Conservation (phyloP, 1,140 invertebrate species). For the Oscheius sp. region DNA sequence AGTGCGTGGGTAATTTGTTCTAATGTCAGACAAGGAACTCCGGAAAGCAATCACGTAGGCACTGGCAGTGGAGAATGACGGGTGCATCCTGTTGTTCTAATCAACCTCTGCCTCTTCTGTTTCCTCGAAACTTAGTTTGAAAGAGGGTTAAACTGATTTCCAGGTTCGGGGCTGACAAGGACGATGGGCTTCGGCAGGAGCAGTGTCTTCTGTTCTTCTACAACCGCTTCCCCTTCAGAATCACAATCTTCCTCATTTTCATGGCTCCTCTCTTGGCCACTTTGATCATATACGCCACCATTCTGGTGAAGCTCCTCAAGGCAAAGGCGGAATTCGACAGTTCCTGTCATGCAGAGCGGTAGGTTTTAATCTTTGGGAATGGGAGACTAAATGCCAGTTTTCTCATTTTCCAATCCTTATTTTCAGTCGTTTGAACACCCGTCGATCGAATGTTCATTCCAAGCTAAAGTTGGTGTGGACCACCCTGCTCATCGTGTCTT, state of each 20-base stretch:
- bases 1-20: too few relatives aligned
- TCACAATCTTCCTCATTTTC: slow-evolving; percentile 50
- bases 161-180: slow-evolving; percentile 16
- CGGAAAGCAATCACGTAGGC: too few relatives aligned
- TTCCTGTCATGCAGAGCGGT: slow-evolving; percentile 27
- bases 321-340: slow-evolving; percentile 49
- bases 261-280: slow-evolving; percentile 47
- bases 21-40: too few relatives aligned
- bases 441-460: slow-evolving; percentile 42
- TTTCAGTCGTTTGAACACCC: slow-evolving; percentile 10
- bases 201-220: slow-evolving; percentile 46
- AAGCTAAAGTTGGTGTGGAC: slow-evolving; percentile 52
- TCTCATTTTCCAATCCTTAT: neutral
- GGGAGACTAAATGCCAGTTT: neutral
- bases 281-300: slow-evolving; percentile 45
- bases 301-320: slow-evolving; percentile 44
- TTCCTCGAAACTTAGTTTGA: too few relatives aligned
- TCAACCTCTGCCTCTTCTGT: too few relatives aligned
- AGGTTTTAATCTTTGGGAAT: neutral
- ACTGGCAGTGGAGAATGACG: too few relatives aligned
- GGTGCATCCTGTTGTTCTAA: too few relatives aligned
- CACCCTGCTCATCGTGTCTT: slow-evolving; percentile 51
- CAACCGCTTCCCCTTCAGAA: slow-evolving; percentile 49
- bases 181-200: slow-evolving; percentile 23
- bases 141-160: too few relatives aligned